A percentile compares a stretch with the other conserved stretches of the same genome.
phyloP scores from a whole-genome alignment of 2,888 invertebrate genomes.

The Eremobia ochroleuca region DNA sequence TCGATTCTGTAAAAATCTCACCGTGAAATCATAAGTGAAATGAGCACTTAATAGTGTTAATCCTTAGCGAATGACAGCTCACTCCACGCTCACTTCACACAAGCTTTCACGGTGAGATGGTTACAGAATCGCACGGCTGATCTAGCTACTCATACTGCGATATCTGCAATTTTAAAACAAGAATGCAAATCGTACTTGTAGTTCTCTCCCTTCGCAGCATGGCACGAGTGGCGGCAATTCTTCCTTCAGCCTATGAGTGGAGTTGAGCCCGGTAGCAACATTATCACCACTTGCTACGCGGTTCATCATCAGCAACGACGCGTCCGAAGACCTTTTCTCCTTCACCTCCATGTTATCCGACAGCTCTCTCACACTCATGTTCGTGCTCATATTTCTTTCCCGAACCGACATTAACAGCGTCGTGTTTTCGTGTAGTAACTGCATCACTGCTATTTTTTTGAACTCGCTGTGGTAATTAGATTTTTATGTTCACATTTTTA shows the following conservation, averaged over 20 bases:
- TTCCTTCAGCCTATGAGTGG: slow-evolving; percentile 83
- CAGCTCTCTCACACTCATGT: slow-evolving; percentile 60
- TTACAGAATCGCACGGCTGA: no score
- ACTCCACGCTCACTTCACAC: no score
- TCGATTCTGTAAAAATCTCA: no score
- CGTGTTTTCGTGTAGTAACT: slow-evolving; percentile 82
- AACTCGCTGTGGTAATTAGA: slow-evolving; percentile 52
- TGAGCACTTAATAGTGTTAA: no score
- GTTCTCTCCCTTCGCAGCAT: slow-evolving; percentile 86
- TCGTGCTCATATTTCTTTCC: slow-evolving; percentile 75
- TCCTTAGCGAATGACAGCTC: no score
- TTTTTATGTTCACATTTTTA: slow-evolving; percentile 81
- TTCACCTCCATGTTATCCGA: slow-evolving; percentile 82
- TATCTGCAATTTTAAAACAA: background rate
- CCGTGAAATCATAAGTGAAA: no score
- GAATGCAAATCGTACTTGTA: slow-evolving; percentile 74
- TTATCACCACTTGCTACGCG: slow-evolving; percentile 89
- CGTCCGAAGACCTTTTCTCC: slow-evolving; percentile 83
- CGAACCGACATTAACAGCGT: slow-evolving; percentile 71
- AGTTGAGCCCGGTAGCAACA: slow-evolving; percentile 80
- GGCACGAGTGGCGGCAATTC: slow-evolving; percentile 85
- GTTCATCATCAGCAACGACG: slow-evolving; percentile 83
- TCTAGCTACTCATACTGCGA: background rate
- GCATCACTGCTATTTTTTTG: slow-evolving; percentile 76
- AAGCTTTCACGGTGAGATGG: no score